These are phyloP conservation scores for Ornithoptera priamus DNA, from an alignment of 2,888 invertebrate species.

Conservation along the genomic window DNA sequence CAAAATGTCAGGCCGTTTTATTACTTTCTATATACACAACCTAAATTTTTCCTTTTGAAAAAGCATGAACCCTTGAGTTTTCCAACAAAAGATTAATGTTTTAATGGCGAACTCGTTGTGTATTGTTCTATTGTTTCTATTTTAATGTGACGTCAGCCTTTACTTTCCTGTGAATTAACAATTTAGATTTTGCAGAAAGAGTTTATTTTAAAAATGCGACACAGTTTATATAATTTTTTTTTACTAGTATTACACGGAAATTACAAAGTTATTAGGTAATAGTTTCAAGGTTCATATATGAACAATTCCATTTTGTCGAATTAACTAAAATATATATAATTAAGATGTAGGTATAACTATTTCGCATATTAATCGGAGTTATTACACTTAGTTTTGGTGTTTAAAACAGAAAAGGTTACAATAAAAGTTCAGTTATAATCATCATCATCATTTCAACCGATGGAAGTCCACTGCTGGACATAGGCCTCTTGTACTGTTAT, in stretches of 20 bases:
- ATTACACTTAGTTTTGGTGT: no score
- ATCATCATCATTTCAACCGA: no score
- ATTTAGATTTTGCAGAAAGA: constrained; percentile 1
- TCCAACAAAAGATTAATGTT: constrained; percentile 24
- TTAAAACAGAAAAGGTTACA: no score
- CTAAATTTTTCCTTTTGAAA: constrained; percentile 1
- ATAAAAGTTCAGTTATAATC: no score
- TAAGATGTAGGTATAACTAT: no score
- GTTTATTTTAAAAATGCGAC: not conserved
- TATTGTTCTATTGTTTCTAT: constrained; percentile 22
- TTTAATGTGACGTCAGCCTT: constrained; percentile 12
- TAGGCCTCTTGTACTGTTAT: no score
- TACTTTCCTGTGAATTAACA: constrained; percentile 3
- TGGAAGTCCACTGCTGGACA: no score
- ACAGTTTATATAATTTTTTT: not conserved
- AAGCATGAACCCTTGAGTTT: constrained; percentile 1
- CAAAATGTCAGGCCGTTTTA: not conserved
- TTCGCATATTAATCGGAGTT: no score
- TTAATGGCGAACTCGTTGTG: constrained; percentile 17
- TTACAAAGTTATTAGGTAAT: no score
- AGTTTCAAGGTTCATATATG: no score
- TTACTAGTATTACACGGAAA: not conserved
- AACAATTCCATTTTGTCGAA: no score
- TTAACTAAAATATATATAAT: no score
- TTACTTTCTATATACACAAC: constrained; percentile 6